A percentile compares a stretch with the other conserved stretches of the same genome.
Conservation (phyloP, 2,888 invertebrate species). For the Sminthurides aquaticus region DNA sequence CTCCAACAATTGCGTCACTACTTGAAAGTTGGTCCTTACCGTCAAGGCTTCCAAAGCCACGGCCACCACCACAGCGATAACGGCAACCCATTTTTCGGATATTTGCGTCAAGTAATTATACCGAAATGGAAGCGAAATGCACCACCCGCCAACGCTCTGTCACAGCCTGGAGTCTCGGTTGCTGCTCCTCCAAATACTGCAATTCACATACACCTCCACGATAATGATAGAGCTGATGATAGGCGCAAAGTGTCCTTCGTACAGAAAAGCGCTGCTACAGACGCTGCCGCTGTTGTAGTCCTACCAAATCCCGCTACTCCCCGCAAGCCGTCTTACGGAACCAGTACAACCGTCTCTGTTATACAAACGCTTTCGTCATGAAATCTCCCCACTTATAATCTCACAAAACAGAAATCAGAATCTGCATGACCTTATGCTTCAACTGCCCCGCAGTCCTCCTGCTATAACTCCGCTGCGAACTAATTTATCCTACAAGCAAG, state of each 20-base stretch:
- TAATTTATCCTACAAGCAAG: too few relatives aligned
- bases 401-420: too few relatives aligned
- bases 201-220: neutral
- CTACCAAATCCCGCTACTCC: neutral
- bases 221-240: neutral
- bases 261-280: neutral
- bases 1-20: constrained; percentile 42
- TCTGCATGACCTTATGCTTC: too few relatives aligned
- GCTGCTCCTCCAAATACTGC: constrained; percentile 1
- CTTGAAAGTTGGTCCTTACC: constrained; percentile 42
- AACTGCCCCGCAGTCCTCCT: too few relatives aligned
- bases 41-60: constrained; percentile 20
- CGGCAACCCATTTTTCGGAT: constrained; percentile 39
- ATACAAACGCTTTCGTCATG: too few relatives aligned
- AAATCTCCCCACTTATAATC: too few relatives aligned
- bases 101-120: constrained; percentile 42
- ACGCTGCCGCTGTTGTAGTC: neutral
- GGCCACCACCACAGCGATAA: constrained; percentile 24
- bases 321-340: neutral
- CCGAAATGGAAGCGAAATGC: constrained; percentile 22
- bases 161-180: neutral
- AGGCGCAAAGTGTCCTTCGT: neutral
- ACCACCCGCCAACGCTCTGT: neutral
- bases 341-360: neutral
- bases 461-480: too few relatives aligned